Percentiles rank a stretch among this genome's conserved stretches.
Evolutionary conservation across 2,113 vertebrate species (phyloP).

Genomic region (Chloropsis hardwickii): DNA sequence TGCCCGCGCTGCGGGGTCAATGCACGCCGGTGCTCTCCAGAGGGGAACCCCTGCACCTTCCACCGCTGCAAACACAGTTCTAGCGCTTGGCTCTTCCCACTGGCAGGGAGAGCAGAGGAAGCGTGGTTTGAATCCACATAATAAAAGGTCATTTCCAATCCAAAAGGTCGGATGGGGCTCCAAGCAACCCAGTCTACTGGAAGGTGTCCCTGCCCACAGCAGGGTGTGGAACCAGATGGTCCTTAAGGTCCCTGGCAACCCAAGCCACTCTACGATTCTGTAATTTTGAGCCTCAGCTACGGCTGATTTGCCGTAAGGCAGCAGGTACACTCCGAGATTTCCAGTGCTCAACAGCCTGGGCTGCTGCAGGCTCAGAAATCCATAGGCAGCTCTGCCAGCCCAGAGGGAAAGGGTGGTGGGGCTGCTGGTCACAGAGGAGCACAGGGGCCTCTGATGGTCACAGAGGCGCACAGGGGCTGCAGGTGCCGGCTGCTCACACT

Average conservation of each 20-base stretch:
- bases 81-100: background rate
- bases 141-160: background rate
- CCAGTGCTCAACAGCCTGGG: background rate
- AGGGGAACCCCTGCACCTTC: background rate
- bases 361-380: background rate
- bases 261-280: accelerated
- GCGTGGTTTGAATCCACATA: background rate
- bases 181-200: background rate
- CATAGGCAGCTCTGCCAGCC: background rate
- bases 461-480: background rate
- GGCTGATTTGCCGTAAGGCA: background rate
- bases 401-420: background rate
- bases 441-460: background rate
- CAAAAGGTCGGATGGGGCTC: background rate
- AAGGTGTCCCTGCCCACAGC: background rate
- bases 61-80: background rate
- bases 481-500: accelerated
- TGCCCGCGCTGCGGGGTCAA: background rate
- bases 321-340: background rate
- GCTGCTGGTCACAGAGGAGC: background rate
- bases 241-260: background rate
- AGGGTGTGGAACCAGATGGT: background rate
- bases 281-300: background rate
- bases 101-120: background rate
- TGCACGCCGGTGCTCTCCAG: accelerated